Base-by-base conservation (phyloP, 35 echinoderm and acorn worm species). In the Anneissia japonica region DNA sequence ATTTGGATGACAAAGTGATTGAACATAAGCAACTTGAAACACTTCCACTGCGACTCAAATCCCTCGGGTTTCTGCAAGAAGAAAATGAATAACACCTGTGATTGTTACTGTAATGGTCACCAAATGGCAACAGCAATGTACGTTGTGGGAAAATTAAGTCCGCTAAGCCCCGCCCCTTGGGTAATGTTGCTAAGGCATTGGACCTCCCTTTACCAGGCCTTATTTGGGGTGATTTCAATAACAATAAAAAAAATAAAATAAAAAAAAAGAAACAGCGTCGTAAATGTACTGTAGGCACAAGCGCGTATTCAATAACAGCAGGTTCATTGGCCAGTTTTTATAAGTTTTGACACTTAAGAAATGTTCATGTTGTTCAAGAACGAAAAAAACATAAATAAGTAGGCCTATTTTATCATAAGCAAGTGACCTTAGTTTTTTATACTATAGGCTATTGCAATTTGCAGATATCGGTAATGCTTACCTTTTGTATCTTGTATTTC, bases 401-500 rank as follows among this genome's bases (percentile, higher is more conserved):
- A 45, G n/a, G n/a, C n/a, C n/a, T n/a, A n/a, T n/a, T n/a, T n/a
- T n/a, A n/a, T n/a, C n/a, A n/a, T n/a, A n/a, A n/a, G n/a, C n/a
- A n/a, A n/a, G n/a, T n/a, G n/a, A n/a, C n/a, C n/a, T n/a, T n/a
- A n/a, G n/a, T n/a, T n/a, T n/a, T n/a, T n/a, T n/a, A n/a, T n/a
- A n/a, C n/a, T n/a, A n/a, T n/a, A n/a, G n/a, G n/a, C n/a, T n/a
- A n/a, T n/a, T n/a, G n/a, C n/a, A n/a, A n/a, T 64, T 64, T 64
- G 13, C 13, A 64, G 51, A 64, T 28, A 64, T 64, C 28, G 13
- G 13, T 13, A 64, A 4, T 5, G 80, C 90, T 73, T 90, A 97
- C 95, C 88, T 77, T 64, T 88, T 98, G 95, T 32, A 94, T 93
- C 74, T 98, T 98, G 87, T 91, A 98, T 36, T 74, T 85, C 77